Evolutionary conservation across 1,140 invertebrate species (phyloP), one percentile per base, ranked within the genome.

Genomic region (Pseudoatta argentina): DNA sequence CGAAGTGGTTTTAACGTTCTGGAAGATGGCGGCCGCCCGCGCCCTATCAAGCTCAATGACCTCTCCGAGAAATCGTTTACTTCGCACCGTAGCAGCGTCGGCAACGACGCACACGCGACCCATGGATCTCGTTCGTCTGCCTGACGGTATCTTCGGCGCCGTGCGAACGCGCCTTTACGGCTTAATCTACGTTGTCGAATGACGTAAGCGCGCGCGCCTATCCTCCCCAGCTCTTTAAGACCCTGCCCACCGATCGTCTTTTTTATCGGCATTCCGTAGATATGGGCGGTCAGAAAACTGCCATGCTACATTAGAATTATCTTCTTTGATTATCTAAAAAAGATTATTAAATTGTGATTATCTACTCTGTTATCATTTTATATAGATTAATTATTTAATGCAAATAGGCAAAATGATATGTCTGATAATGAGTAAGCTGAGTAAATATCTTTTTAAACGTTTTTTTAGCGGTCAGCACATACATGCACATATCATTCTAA

Each of bases 11-110:
- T 77, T 76, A 89, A 90, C 89, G 87, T 88, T 88, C 85, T 87
- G 90, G 88, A 92, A 91, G 92, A 93, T 92, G 92, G 92, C 92
- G 92, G 91, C 93, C 93, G 93, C 93, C 93, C 93, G 93, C 93
- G 93, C 93, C 93, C 93, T 91, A 91, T 92, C 89, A 92, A 88
- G 93, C 93, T 93, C 93, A 94, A 93, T 92, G 93, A 94, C 93
- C 93, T 92, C 91, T 92, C 92, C 87, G 92, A 92, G 93, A 92
- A 93, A 94, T 93, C 92, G 91, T 92, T 92, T 89, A 87, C 89
- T 92, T 89, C 85, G 86, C 89, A 79, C 89, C 79, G 77, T 48
- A n/a, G 75, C 82, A 69, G 71, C 87, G 85, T 73, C 87, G 83
- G 82, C 71, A 57, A 27, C 67, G 64, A 53, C 67, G 61, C 67